Evolutionary conservation across 2,797 vertebrate species (phyloP).

Genomic region (Sciurus carolinensis): DNA sequence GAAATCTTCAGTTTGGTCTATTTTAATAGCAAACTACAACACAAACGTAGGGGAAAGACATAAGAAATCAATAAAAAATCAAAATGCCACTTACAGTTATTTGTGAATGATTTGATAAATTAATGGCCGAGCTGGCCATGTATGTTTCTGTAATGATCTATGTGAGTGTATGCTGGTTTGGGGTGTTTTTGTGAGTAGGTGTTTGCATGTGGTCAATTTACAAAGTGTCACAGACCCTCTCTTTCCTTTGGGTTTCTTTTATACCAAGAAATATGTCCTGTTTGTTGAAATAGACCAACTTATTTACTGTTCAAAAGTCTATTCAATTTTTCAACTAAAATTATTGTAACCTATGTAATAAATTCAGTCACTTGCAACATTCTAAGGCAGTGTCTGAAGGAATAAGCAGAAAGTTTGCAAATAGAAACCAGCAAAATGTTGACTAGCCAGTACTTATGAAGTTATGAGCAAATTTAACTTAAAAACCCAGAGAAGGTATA

Average conservation of each 20-base stretch:
- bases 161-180: neutral
- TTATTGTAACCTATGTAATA: neutral
- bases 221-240: neutral
- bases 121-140: neutral
- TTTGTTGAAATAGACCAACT: conserved; percentile 9
- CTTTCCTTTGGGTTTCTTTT: conserved; percentile 14
- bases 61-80: neutral
- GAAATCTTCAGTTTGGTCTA: conserved; percentile 93
- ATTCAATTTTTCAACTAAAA: conserved; percentile 47
- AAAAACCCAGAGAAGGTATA: neutral
- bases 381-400: conserved; percentile 13
- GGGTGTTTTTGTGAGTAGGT: neutral
- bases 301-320: neutral
- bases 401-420: conserved; percentile 34
- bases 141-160: neutral
- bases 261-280: neutral
- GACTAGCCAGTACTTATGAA: neutral
- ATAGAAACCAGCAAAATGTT: conserved; percentile 4
- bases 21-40: conserved; percentile 93
- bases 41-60: conserved; percentile 74
- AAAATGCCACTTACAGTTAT: neutral
- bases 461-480: conserved; percentile 44
- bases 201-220: neutral
- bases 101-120: neutral
- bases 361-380: neutral